Conservation (phyloP, 2,888 invertebrate species). For the Agonum fuliginosum region DNA sequence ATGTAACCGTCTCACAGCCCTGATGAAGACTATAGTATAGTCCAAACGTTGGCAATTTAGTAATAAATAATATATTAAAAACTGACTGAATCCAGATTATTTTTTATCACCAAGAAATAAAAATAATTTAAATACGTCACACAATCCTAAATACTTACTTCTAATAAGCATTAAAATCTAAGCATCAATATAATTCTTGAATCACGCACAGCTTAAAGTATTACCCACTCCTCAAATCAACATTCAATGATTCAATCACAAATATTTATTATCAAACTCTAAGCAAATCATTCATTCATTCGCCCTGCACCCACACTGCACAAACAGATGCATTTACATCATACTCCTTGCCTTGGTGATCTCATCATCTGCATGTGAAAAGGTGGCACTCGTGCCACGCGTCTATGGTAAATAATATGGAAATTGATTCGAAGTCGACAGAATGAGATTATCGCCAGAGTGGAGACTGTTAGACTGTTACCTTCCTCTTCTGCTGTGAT, state of each 20-base stretch:
- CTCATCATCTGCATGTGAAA: slow-evolving; percentile 50
- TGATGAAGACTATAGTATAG: too few relatives aligned
- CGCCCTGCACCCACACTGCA: background rate
- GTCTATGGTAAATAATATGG: slow-evolving; percentile 61
- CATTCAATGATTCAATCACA: slow-evolving; percentile 46
- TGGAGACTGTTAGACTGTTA: slow-evolving; percentile 17
- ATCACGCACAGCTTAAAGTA: slow-evolving; percentile 2
- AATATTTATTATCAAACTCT: slow-evolving; percentile 3
- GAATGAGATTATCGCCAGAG: slow-evolving; percentile 49
- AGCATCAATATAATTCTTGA: too few relatives aligned
- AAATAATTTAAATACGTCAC: too few relatives aligned
- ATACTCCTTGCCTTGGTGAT: too few relatives aligned
- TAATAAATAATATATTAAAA: too few relatives aligned
- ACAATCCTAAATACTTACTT: too few relatives aligned
- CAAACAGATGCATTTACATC: slow-evolving; percentile 15
- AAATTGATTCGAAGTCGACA: slow-evolving; percentile 55
- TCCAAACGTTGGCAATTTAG: too few relatives aligned
- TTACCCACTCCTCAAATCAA: slow-evolving; percentile 15
- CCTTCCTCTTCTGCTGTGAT: slow-evolving; percentile 27
- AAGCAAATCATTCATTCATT: background rate
- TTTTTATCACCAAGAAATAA: too few relatives aligned
- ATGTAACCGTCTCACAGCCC: too few relatives aligned
- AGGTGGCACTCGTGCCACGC: slow-evolving; percentile 56
- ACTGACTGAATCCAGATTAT: too few relatives aligned
- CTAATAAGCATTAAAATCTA: too few relatives aligned